Base-by-base conservation (phyloP, 2,797 vertebrate genomes). In the Heterohyrax brucei region DNA sequence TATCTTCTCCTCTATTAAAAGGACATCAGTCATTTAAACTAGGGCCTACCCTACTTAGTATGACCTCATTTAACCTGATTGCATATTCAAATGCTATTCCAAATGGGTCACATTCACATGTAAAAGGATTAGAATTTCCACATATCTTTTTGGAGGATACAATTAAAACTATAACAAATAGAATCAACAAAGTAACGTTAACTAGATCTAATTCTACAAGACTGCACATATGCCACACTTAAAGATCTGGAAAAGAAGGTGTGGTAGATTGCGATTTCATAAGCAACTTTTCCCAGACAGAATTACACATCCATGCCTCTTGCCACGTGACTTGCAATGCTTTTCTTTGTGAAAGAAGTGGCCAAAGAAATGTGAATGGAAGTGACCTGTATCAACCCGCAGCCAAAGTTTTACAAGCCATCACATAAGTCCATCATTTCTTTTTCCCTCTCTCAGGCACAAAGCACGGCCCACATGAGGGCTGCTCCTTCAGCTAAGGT, bases 121-220 rank as follows among this genome's bases (percentile, higher is more conserved):
- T 30, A 70, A 12, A 70, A 70, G 30, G 30, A 14, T 56, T 56
- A 21, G 30, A 30, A 70, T 70, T n/a, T n/a, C 30, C 12, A n/a
- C 30, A 8, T 21, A 61, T 61, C 59, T 61, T 70, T 70, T 33
- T 5, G 68, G 68, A 16, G 68, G 16, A 16, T 12, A 70, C 16
- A 19, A 33, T 18, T 33, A 30, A 33, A 70, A 33, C 68, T 30
- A 33, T 16, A 70, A 33, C 68, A 70, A 6, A 18, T n/a, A 70
- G 46, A 95, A 84, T 76, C 83, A 76, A 66, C 66, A 5, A 64
- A 92, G 94, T 21, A 76, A 24, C 24, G 44, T 72, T 76, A 76
- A 93, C 7, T 87, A 73, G 78, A 79, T 72, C 96, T 84, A 95
- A 30, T 80, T 73, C 72, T 95, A 70, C 5, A 44, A 95, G 59